Conservation (phyloP, 2,113 vertebrate genomes). For the Gymnogyps californianus region DNA sequence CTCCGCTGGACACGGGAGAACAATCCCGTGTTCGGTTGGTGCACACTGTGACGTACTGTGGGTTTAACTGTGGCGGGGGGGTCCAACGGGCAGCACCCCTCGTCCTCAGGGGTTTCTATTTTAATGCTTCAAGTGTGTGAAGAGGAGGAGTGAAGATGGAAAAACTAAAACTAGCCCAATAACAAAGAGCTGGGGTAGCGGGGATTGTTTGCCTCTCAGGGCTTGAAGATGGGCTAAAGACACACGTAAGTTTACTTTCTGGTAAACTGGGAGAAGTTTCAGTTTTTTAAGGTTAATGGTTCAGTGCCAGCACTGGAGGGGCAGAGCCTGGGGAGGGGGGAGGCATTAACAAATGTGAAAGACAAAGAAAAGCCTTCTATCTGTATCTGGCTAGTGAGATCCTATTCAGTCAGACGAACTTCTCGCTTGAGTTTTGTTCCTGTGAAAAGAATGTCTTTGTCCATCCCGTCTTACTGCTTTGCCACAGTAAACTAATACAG, state of each 20-base stretch:
- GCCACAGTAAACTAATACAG: background rate
- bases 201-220: background rate
- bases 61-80: too few species aligned
- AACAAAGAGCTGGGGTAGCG: background rate
- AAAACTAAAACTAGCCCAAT: rapidly evolving
- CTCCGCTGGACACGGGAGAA: background rate
- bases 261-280: background rate
- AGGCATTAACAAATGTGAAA: background rate
- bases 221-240: background rate
- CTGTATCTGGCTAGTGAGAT: background rate
- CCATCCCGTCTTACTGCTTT: rapidly evolving
- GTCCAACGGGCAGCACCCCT: background rate
- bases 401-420: rapidly evolving
- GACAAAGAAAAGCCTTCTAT: background rate
- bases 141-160: too few species aligned
- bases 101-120: rapidly evolving
- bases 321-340: background rate
- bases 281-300: background rate
- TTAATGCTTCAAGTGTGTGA: too few species aligned
- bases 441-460: background rate
- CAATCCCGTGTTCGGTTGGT: rapidly evolving
- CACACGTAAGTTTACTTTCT: rapidly evolving
- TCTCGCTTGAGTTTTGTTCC: background rate
- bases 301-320: too few species aligned
- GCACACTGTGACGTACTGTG: rapidly evolving